Evolutionary conservation across 1,140 invertebrate species (phyloP).

Genomic region (Drosophila triauraria): DNA sequence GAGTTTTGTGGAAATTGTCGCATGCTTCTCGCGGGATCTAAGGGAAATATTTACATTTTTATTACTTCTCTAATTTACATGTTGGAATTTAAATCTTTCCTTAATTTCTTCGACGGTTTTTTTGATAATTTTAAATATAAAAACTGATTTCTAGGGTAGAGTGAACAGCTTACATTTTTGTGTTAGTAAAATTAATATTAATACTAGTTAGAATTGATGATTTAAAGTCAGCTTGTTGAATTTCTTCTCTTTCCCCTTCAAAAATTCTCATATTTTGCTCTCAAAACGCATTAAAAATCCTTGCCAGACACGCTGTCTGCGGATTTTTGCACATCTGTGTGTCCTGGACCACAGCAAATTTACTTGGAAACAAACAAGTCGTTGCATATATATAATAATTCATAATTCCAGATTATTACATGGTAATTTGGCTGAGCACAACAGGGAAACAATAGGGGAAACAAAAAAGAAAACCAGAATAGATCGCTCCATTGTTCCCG

Average conservation of each 20-base stretch:
- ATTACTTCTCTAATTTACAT: background rate
- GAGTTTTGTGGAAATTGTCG: constrained; percentile 43
- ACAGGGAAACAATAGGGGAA: background rate
- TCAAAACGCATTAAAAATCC: background rate
- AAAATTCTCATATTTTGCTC: background rate
- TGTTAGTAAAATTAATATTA: no score
- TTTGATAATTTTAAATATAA: background rate
- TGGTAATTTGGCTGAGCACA: constrained; percentile 59
- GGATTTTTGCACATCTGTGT: constrained; percentile 44
- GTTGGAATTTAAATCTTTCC: background rate
- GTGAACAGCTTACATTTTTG: no score
- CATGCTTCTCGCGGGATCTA: constrained; percentile 12
- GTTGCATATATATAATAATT: constrained; percentile 48
- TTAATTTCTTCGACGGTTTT: background rate
- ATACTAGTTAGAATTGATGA: no score
- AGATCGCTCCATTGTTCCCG: constrained; percentile 32
- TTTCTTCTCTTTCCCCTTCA: background rate
- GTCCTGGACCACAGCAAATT: constrained; percentile 46
- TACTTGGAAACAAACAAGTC: constrained; percentile 62
- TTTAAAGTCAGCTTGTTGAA: background rate
- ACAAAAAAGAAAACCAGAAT: constrained; percentile 16
- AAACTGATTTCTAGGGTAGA: no score
- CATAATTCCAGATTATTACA: constrained; percentile 74
- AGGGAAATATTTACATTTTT: constrained; percentile 18
- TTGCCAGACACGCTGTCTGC: constrained; percentile 59